Conservation (phyloP, 2,888 invertebrate species). For the Tipula confusa region DNA sequence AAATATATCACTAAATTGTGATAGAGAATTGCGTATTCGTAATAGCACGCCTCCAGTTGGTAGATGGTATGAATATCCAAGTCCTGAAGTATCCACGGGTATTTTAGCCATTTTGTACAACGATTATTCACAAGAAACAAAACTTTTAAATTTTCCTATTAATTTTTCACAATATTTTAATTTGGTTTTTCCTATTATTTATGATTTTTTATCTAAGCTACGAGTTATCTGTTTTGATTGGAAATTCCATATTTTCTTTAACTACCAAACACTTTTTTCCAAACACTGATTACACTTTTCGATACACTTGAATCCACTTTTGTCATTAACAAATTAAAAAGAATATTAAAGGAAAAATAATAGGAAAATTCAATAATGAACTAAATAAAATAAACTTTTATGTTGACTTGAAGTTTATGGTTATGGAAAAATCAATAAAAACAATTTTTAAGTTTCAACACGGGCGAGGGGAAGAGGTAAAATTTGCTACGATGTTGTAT, state of each 20-base stretch:
- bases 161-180: background rate
- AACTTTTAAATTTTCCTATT: background rate
- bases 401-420: background rate
- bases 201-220: background rate
- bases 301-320: background rate
- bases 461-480: background rate
- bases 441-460: background rate
- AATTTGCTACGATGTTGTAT: background rate
- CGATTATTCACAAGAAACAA: background rate
- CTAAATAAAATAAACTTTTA: background rate
- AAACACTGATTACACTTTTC: background rate
- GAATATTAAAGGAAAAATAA: background rate
- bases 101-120: slow-evolving; percentile 48
- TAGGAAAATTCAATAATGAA: background rate
- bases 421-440: slow-evolving; percentile 3
- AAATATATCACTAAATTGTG: slow-evolving; percentile 89
- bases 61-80: slow-evolving; percentile 80
- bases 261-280: background rate
- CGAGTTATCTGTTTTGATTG: background rate
- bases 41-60: slow-evolving; percentile 73
- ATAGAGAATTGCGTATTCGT: slow-evolving; percentile 71
- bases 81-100: slow-evolving; percentile 56
- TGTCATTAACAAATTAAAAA: background rate
- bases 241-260: background rate
- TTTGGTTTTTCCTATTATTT: background rate